A percentile compares a stretch with the other conserved stretches of the same genome.
phyloP scores from a whole-genome alignment of 2,113 vertebrate genomes.

The Brachyistius frenatus region DNA sequence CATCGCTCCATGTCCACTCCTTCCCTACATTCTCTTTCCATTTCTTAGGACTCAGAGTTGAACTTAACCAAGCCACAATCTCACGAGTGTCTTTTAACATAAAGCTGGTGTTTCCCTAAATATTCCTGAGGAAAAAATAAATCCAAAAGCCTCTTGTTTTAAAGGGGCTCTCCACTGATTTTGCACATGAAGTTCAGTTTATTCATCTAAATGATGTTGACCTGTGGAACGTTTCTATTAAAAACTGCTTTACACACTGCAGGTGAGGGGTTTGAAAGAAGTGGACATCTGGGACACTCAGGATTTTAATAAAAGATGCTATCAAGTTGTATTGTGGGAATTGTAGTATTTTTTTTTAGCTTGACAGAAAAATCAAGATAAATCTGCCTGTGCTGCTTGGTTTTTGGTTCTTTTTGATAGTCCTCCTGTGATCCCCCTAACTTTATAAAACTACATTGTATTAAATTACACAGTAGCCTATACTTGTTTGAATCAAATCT shows the following conservation, averaged over 20 bases:
- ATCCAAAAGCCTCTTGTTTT: neutral
- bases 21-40: neutral
- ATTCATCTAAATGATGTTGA: neutral
- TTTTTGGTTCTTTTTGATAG: slow-evolving; percentile 22
- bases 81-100: slow-evolving; percentile 1
- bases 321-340: slow-evolving; percentile 26
- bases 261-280: too few species aligned
- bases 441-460: neutral
- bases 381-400: slow-evolving; percentile 4
- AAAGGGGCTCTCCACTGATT: neutral
- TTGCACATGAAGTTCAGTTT: neutral
- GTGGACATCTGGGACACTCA: slow-evolving; percentile 5
- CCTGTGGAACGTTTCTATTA: neutral
- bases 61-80: neutral
- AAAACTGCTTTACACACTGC: neutral
- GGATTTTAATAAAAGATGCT: slow-evolving; percentile 13
- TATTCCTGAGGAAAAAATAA: neutral
- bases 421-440: neutral
- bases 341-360: slow-evolving; percentile 1
- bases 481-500: slow-evolving; percentile 3
- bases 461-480: neutral
- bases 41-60: neutral
- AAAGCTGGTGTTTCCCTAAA: slow-evolving; percentile 12
- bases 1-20: slow-evolving; percentile 8
- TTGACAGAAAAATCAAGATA: neutral